Conservation (phyloP, 2,797 vertebrate genomes). For the Poliocrania exsul region DNA sequence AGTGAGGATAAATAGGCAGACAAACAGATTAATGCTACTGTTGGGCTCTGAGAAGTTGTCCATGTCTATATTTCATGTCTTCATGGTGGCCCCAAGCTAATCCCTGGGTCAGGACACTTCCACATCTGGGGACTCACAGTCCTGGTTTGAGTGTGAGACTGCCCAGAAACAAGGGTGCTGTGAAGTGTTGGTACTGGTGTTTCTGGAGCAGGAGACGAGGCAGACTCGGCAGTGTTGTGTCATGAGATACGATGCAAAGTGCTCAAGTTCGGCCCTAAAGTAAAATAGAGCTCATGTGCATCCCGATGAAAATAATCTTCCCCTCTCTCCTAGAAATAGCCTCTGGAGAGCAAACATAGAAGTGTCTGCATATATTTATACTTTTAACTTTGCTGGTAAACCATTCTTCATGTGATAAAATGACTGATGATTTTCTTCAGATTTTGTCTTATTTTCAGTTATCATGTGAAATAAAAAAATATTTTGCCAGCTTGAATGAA, state of each 20-base stretch:
- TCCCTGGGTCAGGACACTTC: background rate
- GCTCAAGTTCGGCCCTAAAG: background rate
- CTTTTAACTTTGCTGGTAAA: background rate
- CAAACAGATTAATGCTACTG: slow-evolving; percentile 5
- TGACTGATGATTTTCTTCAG: background rate
- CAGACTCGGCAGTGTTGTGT: background rate
- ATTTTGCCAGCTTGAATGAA: slow-evolving; percentile 55
- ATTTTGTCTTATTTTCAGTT: background rate
- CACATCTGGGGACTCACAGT: background rate
- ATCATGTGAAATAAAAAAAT: background rate
- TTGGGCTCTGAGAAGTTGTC: background rate
- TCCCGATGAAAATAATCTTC: background rate
- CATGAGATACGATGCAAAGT: background rate
- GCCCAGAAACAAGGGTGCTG: background rate
- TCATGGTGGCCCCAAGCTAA: background rate
- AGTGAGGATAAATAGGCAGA: slow-evolving; percentile 6
- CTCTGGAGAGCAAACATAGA: background rate
- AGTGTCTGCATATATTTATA: background rate
- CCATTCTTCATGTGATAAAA: background rate
- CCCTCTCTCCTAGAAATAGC: background rate
- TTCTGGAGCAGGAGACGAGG: background rate
- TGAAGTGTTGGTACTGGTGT: background rate
- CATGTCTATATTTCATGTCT: background rate
- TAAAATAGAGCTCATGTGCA: background rate
- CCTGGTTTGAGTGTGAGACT: background rate